phyloP scores from a whole-genome alignment of 2,797 vertebrate species.

The Astyanax mexicanus region DNA sequence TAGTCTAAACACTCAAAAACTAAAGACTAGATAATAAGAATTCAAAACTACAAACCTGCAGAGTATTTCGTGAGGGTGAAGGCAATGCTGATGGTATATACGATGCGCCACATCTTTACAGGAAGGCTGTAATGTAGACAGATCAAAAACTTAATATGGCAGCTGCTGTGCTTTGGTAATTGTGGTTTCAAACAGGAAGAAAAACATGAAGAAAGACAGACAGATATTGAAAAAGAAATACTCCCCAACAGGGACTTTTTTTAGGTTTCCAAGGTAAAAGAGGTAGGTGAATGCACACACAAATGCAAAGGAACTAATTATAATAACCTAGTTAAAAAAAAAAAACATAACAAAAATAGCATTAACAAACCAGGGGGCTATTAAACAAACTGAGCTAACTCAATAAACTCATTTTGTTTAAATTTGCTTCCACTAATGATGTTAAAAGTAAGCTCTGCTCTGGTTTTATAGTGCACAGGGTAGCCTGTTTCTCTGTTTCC shows the following conservation, averaged over 20 bases:
- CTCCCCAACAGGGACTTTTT: slow-evolving; percentile 4
- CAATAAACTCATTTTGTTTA: no score
- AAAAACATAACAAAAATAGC: neutral
- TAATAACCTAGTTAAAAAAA: neutral
- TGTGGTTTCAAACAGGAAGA: slow-evolving; percentile 3
- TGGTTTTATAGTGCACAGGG: no score
- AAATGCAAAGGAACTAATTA: neutral
- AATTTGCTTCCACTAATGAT: no score
- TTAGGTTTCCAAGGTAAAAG: neutral
- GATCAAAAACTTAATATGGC: neutral
- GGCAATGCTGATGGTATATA: slow-evolving; percentile 3
- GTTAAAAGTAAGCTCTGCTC: no score
- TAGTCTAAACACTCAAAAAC: no score
- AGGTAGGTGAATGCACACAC: no score
- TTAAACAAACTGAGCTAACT: no score
- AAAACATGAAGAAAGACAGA: neutral
- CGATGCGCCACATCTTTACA: slow-evolving; percentile 22
- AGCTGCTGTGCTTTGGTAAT: slow-evolving; percentile 12
- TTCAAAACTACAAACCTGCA: slow-evolving; percentile 34
- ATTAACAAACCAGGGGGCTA: no score
- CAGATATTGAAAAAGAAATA: neutral
- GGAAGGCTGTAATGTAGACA: neutral
- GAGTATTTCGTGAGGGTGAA: slow-evolving; percentile 21
- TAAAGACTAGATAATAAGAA: neutral
- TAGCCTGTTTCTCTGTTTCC: no score